These are phyloP conservation scores for Aspidoscelis tigris DNA, from an alignment of 2,113 vertebrate species.

Conservation along the genomic window DNA sequence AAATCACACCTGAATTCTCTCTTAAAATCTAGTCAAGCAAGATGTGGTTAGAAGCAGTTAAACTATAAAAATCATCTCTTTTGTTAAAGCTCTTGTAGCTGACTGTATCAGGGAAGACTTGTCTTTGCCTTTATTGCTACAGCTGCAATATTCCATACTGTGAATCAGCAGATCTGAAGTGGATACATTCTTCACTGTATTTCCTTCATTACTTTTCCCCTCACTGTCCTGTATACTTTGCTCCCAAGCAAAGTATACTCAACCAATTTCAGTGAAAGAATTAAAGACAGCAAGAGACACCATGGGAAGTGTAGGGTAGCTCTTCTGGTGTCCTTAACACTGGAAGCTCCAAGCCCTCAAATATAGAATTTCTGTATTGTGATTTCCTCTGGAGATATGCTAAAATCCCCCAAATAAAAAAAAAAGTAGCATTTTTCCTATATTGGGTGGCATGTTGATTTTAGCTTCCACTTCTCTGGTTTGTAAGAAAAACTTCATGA, in stretches of 20 bases:
- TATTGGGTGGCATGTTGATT: constrained; percentile 48
- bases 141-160: constrained; percentile 62
- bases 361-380: constrained; percentile 56
- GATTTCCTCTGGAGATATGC: constrained; percentile 62
- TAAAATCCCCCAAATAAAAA: constrained; percentile 59
- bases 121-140: constrained; percentile 56
- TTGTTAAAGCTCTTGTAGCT: constrained; percentile 60
- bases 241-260: constrained; percentile 64
- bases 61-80: constrained; percentile 50
- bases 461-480: constrained; percentile 34
- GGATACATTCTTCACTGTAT: constrained; percentile 66
- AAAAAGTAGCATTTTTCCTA: constrained; percentile 41
- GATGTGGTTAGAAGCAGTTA: constrained; percentile 45
- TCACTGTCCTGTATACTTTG: constrained; percentile 48
- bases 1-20: not conserved
- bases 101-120: constrained; percentile 46
- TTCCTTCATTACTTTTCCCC: constrained; percentile 63
- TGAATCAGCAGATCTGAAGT: constrained; percentile 75
- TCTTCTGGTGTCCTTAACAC: constrained; percentile 61
- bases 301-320: constrained; percentile 32
- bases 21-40: constrained; percentile 7
- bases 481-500: constrained; percentile 25
- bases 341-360: constrained; percentile 50
- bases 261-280: constrained; percentile 60
- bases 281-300: constrained; percentile 48